Percentiles rank a stretch among this genome's conserved stretches.
phyloP scores from a whole-genome alignment of 2,113 vertebrate species.

The Calcarius ornatus region DNA sequence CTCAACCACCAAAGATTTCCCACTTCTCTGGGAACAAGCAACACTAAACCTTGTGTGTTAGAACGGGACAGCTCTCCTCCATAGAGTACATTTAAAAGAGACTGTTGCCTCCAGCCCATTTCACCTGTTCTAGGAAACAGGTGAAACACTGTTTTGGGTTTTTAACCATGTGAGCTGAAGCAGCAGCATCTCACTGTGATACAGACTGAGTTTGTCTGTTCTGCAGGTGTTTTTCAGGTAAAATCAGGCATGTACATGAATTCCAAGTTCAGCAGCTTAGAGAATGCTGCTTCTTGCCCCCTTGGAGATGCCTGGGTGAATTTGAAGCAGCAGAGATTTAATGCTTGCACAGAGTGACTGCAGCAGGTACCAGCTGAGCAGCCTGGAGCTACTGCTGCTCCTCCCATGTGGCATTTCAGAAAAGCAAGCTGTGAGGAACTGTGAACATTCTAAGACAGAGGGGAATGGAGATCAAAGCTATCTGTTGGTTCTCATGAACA shows the following conservation, averaged over 20 bases:
- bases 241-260: too few species aligned
- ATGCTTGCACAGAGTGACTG: neutral
- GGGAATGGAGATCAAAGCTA: neutral
- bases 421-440: neutral
- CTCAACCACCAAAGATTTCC: neutral
- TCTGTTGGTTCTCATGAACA: neutral
- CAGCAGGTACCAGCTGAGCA: neutral
- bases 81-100: fast-evolving
- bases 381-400: neutral
- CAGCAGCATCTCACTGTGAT: neutral
- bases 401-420: neutral
- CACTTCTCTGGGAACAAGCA: neutral
- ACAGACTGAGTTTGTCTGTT: neutral
- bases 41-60: neutral
- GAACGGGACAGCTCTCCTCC: neutral
- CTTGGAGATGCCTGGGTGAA: neutral
- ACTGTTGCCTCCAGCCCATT: neutral
- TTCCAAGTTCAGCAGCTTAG: neutral
- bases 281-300: neutral
- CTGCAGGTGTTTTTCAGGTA: neutral
- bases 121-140: too few species aligned
- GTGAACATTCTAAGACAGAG: neutral
- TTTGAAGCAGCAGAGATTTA: neutral
- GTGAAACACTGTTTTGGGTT: neutral
- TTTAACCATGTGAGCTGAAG: neutral